Percentiles rank a stretch among this genome's conserved stretches.
These are phyloP conservation scores for Rhynchophorus ferrugineus DNA, from an alignment of 1,140 invertebrate species.

Conservation along the genomic window DNA sequence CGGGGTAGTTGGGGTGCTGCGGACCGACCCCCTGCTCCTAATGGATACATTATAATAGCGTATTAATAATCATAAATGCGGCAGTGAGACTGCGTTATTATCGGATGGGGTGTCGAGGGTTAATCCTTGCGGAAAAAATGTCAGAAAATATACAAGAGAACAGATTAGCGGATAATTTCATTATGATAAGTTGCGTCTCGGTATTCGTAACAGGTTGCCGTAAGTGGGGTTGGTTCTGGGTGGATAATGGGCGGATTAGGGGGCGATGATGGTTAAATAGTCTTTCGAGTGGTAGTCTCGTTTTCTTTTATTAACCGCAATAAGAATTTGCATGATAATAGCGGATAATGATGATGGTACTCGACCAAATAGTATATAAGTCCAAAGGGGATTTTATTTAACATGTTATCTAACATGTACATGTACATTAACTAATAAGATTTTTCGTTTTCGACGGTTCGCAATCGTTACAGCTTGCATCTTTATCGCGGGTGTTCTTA, in stretches of 20 bases:
- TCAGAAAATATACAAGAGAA: conserved; percentile 13
- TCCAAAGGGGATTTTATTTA: no score
- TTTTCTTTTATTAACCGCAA: background rate
- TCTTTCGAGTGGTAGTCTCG: background rate
- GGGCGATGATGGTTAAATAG: background rate
- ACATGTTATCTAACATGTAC: no score
- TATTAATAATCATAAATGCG: conserved; percentile 23
- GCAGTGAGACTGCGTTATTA: conserved; percentile 7
- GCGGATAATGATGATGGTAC: no score
- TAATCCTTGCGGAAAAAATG: conserved; percentile 6
- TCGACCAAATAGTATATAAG: no score
- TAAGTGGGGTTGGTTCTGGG: background rate
- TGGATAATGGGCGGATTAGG: background rate
- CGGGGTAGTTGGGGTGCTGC: conserved; percentile 4
- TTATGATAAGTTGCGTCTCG: conserved; percentile 11
- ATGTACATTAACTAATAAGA: no score
- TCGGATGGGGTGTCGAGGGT: conserved; percentile 8
- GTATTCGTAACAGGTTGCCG: conserved; percentile 14
- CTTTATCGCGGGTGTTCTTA: no score
- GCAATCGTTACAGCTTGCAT: no score
- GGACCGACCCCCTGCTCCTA: background rate
- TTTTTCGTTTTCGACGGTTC: no score
- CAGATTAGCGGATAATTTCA: conserved; percentile 15
- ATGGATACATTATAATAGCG: conserved; percentile 5
- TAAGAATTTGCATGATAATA: background rate